Evolutionary conservation across 2,113 vertebrate species (phyloP), one percentile per base, ranked within the genome.

Genomic region (Apistogramma diplotaenia): DNA sequence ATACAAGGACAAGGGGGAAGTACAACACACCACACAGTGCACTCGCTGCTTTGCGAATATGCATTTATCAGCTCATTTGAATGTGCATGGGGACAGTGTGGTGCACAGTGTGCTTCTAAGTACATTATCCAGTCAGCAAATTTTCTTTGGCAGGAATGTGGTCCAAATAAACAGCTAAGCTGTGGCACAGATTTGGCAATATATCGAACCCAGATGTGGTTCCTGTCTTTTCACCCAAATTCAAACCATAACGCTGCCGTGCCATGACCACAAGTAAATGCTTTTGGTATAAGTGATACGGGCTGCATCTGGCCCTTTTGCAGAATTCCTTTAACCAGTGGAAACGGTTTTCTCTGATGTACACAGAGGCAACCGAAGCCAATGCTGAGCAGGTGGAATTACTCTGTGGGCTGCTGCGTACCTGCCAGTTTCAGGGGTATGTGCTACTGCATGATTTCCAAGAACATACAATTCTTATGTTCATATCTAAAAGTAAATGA

Each of bases 81-180:
- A 70, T 43, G 78, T 81, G 79, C 71, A 54, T 51, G n/a, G 67
- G 75, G 71, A 61, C n/a, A 12, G 76, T 46, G 65, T 53, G 67
- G 70, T 67, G 31, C 76, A 75, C 90, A 77, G 80, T 59, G 33
- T 81, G 81, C 65, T 18, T 81, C 80, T 67, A 37, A 19, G 27
- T 78, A 75, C 67, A 85, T 89, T 89, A 87, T 89, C 87, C 85
- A 91, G 57, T 91, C 87, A 90, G 89, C 87, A 89, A 21, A 71
- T 86, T 84, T 87, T 76, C 56, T 65, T 75, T 91, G 89, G 86
- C 81, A 87, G 55, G 81, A 49, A 58, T 67, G 57, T 25, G 61
- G 65, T 74, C 77, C 79, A 88, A 79, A 75, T 79, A 74, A 80
- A 84, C 60, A 79, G 81, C 55, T 80, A 49, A 58, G 79, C 65